Evolutionary conservation across 2,797 vertebrate species (phyloP).

Genomic region (Halcyon badia): DNA sequence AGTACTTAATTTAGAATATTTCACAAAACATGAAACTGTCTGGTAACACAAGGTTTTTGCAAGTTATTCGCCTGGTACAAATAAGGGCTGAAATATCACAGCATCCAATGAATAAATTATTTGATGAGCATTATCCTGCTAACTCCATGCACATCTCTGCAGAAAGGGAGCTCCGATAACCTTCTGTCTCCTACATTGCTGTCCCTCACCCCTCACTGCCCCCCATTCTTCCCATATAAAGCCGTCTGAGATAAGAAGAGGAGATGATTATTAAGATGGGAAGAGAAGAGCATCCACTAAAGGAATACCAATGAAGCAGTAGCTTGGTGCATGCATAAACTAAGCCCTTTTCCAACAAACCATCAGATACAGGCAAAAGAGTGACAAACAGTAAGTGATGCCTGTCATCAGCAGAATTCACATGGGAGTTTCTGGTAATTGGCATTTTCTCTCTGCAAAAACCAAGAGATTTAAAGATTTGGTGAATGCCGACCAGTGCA

Average conservation of each 20-base stretch:
- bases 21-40: background rate
- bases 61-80: background rate
- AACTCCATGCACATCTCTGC: background rate
- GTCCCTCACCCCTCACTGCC: slow-evolving; percentile 17
- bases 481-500: background rate
- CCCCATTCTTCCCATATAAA: slow-evolving; percentile 29
- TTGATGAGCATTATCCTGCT: background rate
- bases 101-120: background rate
- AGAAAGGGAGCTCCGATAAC: slow-evolving; percentile 17
- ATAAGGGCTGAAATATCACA: background rate
- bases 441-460: slow-evolving; percentile 24
- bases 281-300: slow-evolving; percentile 20
- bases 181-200: slow-evolving; percentile 22
- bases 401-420: slow-evolving; percentile 45
- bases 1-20: background rate
- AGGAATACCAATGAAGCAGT: slow-evolving; percentile 67
- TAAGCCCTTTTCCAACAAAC: slow-evolving; percentile 18
- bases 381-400: slow-evolving; percentile 50
- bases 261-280: slow-evolving; percentile 74
- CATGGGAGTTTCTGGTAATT: background rate
- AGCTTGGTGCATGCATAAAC: background rate
- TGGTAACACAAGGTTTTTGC: background rate
- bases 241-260: slow-evolving; percentile 49
- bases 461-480: slow-evolving; percentile 16
- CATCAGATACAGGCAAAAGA: slow-evolving; percentile 31